Conservation (phyloP, 2,113 vertebrate genomes). For the Oncorhynchus nerka region DNA sequence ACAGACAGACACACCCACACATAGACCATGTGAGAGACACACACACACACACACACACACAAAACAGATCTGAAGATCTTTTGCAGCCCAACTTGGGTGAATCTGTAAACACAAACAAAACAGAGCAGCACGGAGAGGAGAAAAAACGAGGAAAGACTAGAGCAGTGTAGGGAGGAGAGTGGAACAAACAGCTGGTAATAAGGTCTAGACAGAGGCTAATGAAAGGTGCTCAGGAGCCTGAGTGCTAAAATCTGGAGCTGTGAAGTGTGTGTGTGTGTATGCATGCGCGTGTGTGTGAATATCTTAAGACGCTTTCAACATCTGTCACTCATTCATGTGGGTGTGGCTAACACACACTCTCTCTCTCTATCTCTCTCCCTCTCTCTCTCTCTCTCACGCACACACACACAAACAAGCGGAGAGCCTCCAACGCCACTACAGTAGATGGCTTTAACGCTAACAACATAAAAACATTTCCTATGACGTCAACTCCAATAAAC, state of each 20-base stretch:
- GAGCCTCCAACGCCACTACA: constrained; percentile 38
- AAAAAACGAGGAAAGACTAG: neutral
- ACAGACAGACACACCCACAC: no score
- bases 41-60: neutral
- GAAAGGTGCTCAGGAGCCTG: constrained; percentile 44
- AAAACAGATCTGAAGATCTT: neutral
- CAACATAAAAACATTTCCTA: neutral
- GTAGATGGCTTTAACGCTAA: neutral
- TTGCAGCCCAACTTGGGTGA: no score
- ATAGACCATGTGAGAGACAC: no score
- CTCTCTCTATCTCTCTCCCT: constrained; percentile 6
- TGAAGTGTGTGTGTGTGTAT: constrained; percentile 36
- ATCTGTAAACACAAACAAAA: neutral
- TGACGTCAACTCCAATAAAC: neutral
- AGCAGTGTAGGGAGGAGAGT: constrained; percentile 9
- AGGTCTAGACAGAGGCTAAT: constrained; percentile 64
- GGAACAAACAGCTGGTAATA: constrained; percentile 56
- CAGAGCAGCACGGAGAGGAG: neutral
- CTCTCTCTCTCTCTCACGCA: constrained; percentile 4
- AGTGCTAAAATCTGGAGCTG: constrained; percentile 48
- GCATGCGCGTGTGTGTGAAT: constrained; percentile 31
- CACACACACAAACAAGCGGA: constrained; percentile 24
- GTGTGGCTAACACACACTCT: constrained; percentile 1
- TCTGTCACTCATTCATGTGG: constrained; percentile 45
- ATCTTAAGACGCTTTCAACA: constrained; percentile 51